Percentiles rank a stretch among this genome's conserved stretches.
These are phyloP conservation scores for Argentina silus DNA, from an alignment of 2,797 vertebrate species.

Conservation along the genomic window DNA sequence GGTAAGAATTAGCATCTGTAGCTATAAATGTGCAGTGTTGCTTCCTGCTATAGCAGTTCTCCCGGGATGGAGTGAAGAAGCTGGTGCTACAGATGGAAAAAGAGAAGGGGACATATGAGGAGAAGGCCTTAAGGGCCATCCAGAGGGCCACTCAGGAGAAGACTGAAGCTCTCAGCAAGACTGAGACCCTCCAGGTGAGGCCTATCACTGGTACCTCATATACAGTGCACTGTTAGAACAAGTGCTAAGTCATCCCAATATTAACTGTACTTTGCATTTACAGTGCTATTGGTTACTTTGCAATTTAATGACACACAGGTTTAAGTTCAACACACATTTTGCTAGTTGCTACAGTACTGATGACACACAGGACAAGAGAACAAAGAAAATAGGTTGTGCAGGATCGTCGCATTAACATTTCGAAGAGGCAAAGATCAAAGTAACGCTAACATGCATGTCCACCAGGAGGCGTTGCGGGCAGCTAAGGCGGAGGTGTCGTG, in stretches of 20 bases:
- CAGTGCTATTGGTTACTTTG: too few species aligned
- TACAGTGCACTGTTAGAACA: too few species aligned
- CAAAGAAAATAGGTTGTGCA: neutral
- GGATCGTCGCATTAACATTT: neutral
- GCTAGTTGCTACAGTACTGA: too few species aligned
- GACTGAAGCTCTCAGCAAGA: slow-evolving; percentile 77
- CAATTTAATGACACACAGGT: too few species aligned
- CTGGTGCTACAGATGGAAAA: slow-evolving; percentile 89
- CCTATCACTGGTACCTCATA: too few species aligned
- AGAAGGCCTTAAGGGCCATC: slow-evolving; percentile 84
- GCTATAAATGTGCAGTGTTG: neutral
- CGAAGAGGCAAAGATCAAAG: too few species aligned
- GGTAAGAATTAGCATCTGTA: neutral
- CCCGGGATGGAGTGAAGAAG: slow-evolving; percentile 86
- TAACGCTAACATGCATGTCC: slow-evolving; percentile 18
- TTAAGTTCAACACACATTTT: too few species aligned
- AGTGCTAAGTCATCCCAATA: too few species aligned
- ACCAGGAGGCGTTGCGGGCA: slow-evolving; percentile 80
- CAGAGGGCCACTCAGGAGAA: slow-evolving; percentile 89
- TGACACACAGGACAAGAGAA: neutral
- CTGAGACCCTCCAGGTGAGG: slow-evolving; percentile 84
- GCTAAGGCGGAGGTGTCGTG: slow-evolving; percentile 75
- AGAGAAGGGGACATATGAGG: slow-evolving; percentile 86
- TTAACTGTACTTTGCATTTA: too few species aligned
- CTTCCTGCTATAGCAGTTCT: slow-evolving; percentile 65